A percentile compares a stretch with the other conserved stretches of the same genome.
Conservation (phyloP, 2,113 vertebrate species). For the Elaphurus davidianus region DNA sequence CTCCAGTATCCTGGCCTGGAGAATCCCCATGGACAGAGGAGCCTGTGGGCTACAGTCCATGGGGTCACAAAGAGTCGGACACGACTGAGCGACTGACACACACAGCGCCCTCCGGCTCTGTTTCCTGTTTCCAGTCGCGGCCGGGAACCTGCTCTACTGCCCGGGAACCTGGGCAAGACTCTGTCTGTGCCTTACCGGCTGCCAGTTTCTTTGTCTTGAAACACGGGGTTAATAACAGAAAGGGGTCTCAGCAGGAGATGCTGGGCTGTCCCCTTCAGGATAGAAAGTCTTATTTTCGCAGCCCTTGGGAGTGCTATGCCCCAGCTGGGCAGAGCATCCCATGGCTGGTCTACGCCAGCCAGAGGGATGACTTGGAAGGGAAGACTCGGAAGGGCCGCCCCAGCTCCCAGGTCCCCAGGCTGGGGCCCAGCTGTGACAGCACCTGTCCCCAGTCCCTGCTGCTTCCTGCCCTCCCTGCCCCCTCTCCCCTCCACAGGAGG, state of each 20-base stretch:
- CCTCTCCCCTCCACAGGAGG: not conserved
- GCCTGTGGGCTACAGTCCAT: not conserved
- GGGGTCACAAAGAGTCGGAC: not conserved
- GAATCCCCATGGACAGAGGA: not conserved
- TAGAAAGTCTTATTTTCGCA: too few species aligned
- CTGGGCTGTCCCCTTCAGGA: not conserved
- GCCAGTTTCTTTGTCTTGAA: not conserved
- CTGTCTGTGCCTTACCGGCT: too few species aligned
- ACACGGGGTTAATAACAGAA: not conserved
- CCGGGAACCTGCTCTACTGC: not conserved
- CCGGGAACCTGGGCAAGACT: not conserved
- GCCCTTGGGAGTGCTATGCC: not conserved
- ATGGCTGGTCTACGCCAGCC: rapidly evolving
- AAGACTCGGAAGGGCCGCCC: not conserved
- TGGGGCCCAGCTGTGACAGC: rapidly evolving
- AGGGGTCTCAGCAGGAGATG: not conserved
- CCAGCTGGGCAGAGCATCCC: not conserved
- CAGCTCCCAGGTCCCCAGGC: not conserved
- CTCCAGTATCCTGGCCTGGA: not conserved
- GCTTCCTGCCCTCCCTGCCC: not conserved
- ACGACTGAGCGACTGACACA: not conserved
- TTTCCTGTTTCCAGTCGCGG: not conserved
- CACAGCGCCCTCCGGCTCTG: not conserved
- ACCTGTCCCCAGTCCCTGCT: not conserved
- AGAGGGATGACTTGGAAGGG: not conserved